These are phyloP conservation scores for Xanthorhoe spadicearia DNA, from an alignment of 2,888 invertebrate genomes.

Conservation along the genomic window DNA sequence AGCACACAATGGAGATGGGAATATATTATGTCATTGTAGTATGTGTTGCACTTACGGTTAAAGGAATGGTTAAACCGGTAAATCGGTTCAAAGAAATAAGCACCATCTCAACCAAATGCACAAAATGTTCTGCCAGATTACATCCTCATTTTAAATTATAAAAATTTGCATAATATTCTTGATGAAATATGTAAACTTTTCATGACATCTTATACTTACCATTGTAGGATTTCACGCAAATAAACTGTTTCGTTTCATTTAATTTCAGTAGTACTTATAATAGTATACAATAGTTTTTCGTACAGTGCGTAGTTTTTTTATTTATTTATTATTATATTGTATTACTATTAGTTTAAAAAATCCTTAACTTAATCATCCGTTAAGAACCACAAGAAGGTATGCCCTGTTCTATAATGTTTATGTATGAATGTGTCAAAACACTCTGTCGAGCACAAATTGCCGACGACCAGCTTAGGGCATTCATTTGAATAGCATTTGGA, in stretches of 20 bases:
- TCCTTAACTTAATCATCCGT: slow-evolving; percentile 7
- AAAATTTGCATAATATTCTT: too few relatives aligned
- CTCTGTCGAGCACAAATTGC: slow-evolving; percentile 76
- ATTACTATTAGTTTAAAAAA: too few relatives aligned
- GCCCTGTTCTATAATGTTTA: slow-evolving; percentile 70
- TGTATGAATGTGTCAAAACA: slow-evolving; percentile 82
- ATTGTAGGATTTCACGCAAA: too few relatives aligned
- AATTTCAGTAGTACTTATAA: too few relatives aligned
- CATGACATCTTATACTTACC: too few relatives aligned
- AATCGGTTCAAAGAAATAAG: background rate
- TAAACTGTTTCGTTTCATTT: too few relatives aligned
- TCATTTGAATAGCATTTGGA: slow-evolving; percentile 75
- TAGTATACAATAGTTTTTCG: too few relatives aligned
- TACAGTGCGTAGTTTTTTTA: too few relatives aligned
- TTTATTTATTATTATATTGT: too few relatives aligned
- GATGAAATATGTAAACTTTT: too few relatives aligned
- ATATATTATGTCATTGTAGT: slow-evolving; percentile 67
- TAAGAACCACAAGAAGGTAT: slow-evolving; percentile 34
- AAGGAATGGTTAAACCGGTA: slow-evolving; percentile 36
- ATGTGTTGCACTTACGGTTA: slow-evolving; percentile 35
- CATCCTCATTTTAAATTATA: too few relatives aligned
- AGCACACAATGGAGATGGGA: slow-evolving; percentile 64
- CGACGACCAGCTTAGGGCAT: slow-evolving; percentile 71
- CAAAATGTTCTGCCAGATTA: too few relatives aligned
- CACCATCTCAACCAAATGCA: background rate